phyloP scores from a whole-genome alignment of 92 coral and sea anemone species.

The Actinostola sp. region DNA sequence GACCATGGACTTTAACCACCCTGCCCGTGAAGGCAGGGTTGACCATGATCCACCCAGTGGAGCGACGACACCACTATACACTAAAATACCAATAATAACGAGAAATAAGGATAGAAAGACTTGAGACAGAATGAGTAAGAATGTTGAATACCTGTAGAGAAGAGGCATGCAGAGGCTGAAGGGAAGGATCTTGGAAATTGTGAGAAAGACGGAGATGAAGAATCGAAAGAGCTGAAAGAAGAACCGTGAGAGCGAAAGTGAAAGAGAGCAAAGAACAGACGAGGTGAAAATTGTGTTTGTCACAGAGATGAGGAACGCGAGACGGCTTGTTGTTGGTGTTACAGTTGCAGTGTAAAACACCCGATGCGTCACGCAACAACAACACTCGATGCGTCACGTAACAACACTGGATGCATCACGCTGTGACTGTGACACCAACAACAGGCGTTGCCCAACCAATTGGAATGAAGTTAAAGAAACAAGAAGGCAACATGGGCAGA shows the following conservation, averaged over 20 bases:
- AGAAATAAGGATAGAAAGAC: background rate
- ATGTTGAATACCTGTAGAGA: conserved; percentile 18
- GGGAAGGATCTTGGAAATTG: background rate
- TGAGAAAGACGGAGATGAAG: conserved; percentile 18
- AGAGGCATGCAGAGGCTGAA: conserved; percentile 18
- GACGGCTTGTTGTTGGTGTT: conserved; percentile 8
- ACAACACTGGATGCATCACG: background rate
- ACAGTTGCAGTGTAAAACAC: conserved; percentile 1
- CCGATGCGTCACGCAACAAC: no score
- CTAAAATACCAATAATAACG: conserved; percentile 10
- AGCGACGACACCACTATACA: conserved; percentile 30
- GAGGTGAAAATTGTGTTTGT: conserved; percentile 11
- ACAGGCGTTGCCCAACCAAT: conserved; percentile 22
- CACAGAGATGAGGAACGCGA: conserved; percentile 22
- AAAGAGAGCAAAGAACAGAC: background rate
- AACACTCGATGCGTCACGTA: no score
- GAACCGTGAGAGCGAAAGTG: conserved; percentile 13
- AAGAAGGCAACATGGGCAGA: conserved; percentile 9
- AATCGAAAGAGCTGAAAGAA: conserved; percentile 38
- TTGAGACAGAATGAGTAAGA: conserved; percentile 12
- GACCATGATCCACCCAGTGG: conserved; percentile 49
- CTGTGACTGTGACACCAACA: background rate
- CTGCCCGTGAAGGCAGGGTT: conserved; percentile 23
- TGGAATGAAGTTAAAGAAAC: background rate
- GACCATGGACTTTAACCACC: conserved; percentile 61